Percentiles rank a stretch among this genome's conserved stretches.
Evolutionary conservation across 2,888 invertebrate genomes (phyloP).

Genomic region (Zygogramma bicolorata): DNA sequence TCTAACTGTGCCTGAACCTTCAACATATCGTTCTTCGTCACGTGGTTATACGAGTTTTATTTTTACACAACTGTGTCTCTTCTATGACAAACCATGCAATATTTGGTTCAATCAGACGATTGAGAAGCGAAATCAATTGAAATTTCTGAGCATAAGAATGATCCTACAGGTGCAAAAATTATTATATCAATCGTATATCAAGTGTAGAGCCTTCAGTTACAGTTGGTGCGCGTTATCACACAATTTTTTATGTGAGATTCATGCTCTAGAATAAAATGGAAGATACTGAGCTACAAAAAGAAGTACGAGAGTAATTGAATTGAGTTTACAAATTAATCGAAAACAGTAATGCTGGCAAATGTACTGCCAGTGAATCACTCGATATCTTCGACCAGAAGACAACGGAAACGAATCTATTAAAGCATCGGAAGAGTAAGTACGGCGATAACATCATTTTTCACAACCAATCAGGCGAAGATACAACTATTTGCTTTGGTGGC

Average conservation of each 20-base stretch:
- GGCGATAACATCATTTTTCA: constrained; percentile 10
- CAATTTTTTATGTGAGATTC: not conserved
- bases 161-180: not conserved
- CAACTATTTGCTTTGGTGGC: constrained; percentile 15
- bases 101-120: not conserved
- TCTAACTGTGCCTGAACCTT: too few relatives aligned
- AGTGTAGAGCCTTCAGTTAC: not conserved
- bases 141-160: constrained; percentile 1
- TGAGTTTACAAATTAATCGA: not conserved
- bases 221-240: constrained; percentile 20
- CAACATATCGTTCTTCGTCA: too few relatives aligned
- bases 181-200: constrained; percentile 8
- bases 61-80: constrained; percentile 1
- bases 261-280: not conserved
- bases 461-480: constrained; percentile 5
- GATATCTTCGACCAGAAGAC: constrained; percentile 9
- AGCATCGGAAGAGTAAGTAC: constrained; percentile 8
- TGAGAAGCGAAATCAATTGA: constrained; percentile 2
- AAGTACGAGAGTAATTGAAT: too few relatives aligned
- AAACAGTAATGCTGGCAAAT: not conserved
- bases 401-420: constrained; percentile 4
- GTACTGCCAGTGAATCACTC: not conserved
- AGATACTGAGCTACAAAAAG: constrained; percentile 7
- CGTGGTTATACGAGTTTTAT: not conserved
- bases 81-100: constrained; percentile 3